These are phyloP conservation scores for Hydrophis major DNA, from an alignment of 2,797 vertebrate genomes.

Conservation along the genomic window DNA sequence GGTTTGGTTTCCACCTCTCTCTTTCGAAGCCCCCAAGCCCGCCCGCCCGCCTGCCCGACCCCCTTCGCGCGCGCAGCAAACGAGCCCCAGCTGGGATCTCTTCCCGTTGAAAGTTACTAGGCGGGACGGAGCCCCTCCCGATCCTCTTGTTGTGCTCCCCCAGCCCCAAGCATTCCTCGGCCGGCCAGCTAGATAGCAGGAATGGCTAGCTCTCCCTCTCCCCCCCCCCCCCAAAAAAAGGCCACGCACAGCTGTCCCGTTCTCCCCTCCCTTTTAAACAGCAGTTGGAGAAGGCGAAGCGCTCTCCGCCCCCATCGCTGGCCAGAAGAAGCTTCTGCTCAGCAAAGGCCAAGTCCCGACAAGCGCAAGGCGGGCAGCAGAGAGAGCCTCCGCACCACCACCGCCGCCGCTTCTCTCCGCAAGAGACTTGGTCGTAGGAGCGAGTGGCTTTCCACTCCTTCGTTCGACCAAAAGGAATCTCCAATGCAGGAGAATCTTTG, in stretches of 20 bases:
- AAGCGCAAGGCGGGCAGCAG: not conserved
- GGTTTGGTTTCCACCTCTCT: not conserved
- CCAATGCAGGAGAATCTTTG: too few relatives aligned
- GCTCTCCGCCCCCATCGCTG: not conserved
- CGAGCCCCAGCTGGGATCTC: not conserved
- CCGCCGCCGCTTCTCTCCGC: not conserved
- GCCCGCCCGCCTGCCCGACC: too few relatives aligned
- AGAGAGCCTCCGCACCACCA: fast-evolving
- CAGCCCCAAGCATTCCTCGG: not conserved
- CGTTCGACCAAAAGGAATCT: not conserved
- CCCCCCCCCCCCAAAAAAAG: not conserved
- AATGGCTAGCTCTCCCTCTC: too few relatives aligned
- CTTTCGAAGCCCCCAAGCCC: not conserved
- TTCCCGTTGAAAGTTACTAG: not conserved
- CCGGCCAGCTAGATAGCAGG: not conserved
- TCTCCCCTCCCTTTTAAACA: not conserved
- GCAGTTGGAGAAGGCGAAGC: not conserved
- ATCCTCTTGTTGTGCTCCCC: not conserved
- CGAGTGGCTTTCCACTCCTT: not conserved
- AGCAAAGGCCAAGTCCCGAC: not conserved
- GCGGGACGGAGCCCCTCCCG: not conserved
- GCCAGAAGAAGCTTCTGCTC: not conserved
- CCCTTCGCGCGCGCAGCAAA: not conserved
- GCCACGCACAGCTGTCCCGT: not conserved
- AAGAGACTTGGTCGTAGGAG: not conserved